A percentile compares a stretch with the other conserved stretches of the same genome.
Evolutionary conservation across 2,113 vertebrate genomes (phyloP).

Genomic region (Puffinus mauretanicus): DNA sequence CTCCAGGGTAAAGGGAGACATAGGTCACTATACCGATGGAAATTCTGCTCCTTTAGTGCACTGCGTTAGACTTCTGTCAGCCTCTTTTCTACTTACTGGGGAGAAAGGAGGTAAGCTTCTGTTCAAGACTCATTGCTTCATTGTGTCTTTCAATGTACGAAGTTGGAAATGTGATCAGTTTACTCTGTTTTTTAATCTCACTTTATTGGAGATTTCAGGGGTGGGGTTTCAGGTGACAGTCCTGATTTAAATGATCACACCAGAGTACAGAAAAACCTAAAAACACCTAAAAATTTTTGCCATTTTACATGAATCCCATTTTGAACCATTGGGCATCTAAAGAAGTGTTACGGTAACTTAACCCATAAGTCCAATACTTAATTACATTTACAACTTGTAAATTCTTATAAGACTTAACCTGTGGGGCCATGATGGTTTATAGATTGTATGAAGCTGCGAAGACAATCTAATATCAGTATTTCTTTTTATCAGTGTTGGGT

Average conservation of each 20-base stretch:
- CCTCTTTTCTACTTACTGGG: slow-evolving; percentile 91
- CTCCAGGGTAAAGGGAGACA: slow-evolving; percentile 88
- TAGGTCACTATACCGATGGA: slow-evolving; percentile 87
- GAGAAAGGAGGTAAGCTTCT: slow-evolving; percentile 83
- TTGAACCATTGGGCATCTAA: not conserved
- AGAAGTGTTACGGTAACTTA: not conserved
- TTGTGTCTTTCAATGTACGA: not conserved
- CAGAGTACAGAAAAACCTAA: not conserved
- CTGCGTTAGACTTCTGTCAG: slow-evolving; percentile 90
- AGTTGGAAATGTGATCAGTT: not conserved
- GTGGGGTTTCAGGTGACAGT: not conserved
- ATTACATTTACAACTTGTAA: not conserved
- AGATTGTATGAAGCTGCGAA: not conserved
- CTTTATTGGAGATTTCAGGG: not conserved
- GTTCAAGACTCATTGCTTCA: not conserved
- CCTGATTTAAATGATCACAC: not conserved
- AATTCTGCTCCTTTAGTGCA: slow-evolving; percentile 86
- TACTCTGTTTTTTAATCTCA: not conserved
- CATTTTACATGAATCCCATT: not conserved
- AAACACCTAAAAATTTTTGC: not conserved
- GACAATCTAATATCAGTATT: not conserved
- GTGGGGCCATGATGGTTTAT: not conserved
- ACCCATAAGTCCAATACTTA: not conserved
- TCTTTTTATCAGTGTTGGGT: not conserved
- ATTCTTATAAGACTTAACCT: not conserved